A percentile compares a stretch with the other conserved stretches of the same genome.
phyloP scores from a whole-genome alignment of 2,113 vertebrate genomes.

The Pitta sordida region DNA sequence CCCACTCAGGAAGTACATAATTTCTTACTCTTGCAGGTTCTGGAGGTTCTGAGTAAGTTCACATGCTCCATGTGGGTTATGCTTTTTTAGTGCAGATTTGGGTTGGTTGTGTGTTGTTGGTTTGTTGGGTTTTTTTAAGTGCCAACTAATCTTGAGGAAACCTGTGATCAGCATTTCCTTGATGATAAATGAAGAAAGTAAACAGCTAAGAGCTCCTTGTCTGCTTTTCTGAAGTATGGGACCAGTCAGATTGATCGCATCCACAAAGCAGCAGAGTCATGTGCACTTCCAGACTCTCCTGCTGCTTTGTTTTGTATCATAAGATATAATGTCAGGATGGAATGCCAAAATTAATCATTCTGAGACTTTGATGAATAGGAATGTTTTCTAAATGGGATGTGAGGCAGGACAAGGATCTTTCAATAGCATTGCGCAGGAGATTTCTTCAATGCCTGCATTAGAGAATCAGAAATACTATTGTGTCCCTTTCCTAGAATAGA shows the following conservation, averaged over 20 bases:
- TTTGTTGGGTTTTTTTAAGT: background rate
- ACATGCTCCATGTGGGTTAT: background rate
- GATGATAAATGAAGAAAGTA: background rate
- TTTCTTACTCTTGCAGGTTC: background rate
- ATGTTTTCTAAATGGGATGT: background rate
- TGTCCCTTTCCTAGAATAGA: background rate
- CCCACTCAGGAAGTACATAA: background rate
- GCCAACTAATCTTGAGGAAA: background rate
- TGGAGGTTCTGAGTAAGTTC: background rate
- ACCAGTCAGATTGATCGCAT: background rate
- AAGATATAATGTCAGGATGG: background rate
- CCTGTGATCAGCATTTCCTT: background rate
- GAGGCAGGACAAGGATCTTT: background rate
- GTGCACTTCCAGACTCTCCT: background rate
- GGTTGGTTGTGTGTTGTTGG: background rate
- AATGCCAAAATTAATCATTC: background rate
- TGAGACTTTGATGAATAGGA: background rate
- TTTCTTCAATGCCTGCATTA: background rate
- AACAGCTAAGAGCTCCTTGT: background rate
- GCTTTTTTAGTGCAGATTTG: background rate
- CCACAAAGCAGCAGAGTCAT: background rate
- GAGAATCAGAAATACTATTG: background rate
- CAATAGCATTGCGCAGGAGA: fast-evolving
- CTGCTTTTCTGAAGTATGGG: background rate
- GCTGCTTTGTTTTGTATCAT: background rate